A percentile compares a stretch with the other conserved stretches of the same genome.
Conservation (phyloP, 2,113 vertebrate species). For the Phocoena phocoena region DNA sequence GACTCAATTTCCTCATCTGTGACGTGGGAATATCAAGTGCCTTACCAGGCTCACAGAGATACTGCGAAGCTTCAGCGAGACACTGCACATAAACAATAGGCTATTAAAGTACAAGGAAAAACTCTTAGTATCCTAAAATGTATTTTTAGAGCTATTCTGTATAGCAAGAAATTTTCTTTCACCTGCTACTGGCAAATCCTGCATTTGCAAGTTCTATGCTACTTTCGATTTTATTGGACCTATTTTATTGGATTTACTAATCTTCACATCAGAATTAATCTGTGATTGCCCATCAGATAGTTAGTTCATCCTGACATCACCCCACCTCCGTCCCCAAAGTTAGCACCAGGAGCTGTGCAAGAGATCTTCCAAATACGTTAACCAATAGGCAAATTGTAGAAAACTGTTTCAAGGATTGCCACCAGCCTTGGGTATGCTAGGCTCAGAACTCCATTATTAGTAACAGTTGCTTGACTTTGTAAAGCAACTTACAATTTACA, state of each 20-base stretch:
- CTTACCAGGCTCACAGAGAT: background rate
- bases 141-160: background rate
- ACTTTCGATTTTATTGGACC: background rate
- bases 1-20: background rate
- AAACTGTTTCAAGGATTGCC: background rate
- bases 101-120: constrained; percentile 5
- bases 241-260: background rate
- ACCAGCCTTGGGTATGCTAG: background rate
- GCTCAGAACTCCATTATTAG: background rate
- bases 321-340: background rate
- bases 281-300: background rate
- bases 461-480: background rate
- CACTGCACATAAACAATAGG: background rate
- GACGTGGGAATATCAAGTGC: background rate
- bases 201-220: background rate
- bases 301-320: background rate
- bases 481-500: background rate
- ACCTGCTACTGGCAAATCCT: background rate
- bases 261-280: background rate
- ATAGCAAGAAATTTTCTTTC: background rate
- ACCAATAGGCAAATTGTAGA: background rate
- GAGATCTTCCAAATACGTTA: background rate
- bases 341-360: background rate
- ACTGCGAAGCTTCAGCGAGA: background rate
- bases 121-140: background rate